phyloP scores from a whole-genome alignment of 2,113 vertebrate genomes.

The Phrynosoma blainvillii region DNA sequence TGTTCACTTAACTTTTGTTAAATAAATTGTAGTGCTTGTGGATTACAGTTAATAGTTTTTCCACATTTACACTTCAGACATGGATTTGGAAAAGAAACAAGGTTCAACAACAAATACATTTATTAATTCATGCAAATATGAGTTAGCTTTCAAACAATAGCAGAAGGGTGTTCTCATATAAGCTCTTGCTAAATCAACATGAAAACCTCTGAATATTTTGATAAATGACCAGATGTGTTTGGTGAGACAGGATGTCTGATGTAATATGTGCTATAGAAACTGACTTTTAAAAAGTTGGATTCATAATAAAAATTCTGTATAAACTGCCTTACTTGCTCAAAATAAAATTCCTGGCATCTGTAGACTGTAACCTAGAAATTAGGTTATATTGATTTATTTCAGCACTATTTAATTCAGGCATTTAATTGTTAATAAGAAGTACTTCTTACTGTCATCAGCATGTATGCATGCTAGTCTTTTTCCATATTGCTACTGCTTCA shows the following conservation, averaged over 20 bases:
- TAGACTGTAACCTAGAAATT: background rate
- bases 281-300: background rate
- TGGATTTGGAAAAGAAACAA: background rate
- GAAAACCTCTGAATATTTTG: background rate
- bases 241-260: background rate
- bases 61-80: background rate
- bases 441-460: background rate
- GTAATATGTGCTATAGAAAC: background rate
- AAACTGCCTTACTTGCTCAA: background rate
- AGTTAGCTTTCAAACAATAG: background rate
- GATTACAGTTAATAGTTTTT: background rate
- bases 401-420: background rate
- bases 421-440: background rate
- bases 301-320: background rate
- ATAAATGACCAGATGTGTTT: background rate
- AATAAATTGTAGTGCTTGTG: background rate
- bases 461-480: slow-evolving; percentile 30
- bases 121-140: background rate
- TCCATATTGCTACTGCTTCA: slow-evolving; percentile 47
- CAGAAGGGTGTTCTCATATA: background rate
- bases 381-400: background rate
- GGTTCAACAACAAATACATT: background rate
- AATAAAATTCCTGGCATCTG: background rate
- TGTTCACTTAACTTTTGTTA: too few relatives aligned
- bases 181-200: background rate